phyloP scores from a whole-genome alignment of 2,113 vertebrate genomes.

The Astur gentilis region DNA sequence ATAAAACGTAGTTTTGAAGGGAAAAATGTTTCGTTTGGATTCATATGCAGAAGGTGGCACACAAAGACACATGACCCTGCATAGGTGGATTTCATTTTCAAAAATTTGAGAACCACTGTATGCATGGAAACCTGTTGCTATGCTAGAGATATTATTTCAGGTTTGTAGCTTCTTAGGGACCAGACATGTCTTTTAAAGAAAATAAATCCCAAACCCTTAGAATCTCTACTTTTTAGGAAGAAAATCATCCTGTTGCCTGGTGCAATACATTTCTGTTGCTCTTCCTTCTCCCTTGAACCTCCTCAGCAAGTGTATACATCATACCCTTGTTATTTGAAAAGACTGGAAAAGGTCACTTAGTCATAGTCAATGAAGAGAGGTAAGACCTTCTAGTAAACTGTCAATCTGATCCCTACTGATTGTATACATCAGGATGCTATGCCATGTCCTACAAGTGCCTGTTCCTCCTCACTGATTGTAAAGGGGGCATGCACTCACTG shows the following conservation, averaged over 20 bases:
- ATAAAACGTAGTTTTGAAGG: neutral
- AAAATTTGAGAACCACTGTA: neutral
- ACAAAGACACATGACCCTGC: neutral
- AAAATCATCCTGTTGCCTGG: neutral
- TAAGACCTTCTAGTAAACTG: neutral
- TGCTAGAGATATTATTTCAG: neutral
- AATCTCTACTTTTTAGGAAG: neutral
- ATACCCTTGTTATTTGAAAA: neutral
- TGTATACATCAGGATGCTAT: neutral
- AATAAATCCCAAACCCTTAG: neutral
- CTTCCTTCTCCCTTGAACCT: neutral
- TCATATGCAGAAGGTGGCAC: neutral
- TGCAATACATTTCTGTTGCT: neutral
- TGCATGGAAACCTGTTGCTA: neutral
- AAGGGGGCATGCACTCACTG: neutral
- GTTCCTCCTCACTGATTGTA: neutral
- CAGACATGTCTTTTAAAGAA: neutral
- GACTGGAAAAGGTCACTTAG: neutral
- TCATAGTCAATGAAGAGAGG: neutral
- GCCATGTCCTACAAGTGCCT: neutral
- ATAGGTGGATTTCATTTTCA: neutral
- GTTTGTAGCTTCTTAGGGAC: neutral
- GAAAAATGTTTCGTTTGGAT: neutral
- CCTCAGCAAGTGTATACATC: neutral
- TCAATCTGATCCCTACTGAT: neutral